These are phyloP conservation scores for Orcinus orca DNA, from an alignment of 2,113 vertebrate species.

Conservation along the genomic window DNA sequence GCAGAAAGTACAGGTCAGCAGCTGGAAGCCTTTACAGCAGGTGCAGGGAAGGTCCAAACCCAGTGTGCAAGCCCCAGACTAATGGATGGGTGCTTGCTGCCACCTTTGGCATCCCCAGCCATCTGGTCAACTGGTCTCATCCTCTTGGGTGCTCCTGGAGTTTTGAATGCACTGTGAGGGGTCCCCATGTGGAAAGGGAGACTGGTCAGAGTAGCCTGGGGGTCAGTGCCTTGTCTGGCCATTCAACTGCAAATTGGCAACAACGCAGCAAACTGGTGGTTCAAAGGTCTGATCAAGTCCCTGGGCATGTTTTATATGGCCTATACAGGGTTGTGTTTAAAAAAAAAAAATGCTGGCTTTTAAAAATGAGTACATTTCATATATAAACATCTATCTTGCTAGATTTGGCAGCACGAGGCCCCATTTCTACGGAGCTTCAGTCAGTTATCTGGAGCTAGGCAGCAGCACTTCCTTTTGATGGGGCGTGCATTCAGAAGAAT, in stretches of 20 bases:
- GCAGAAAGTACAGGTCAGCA: not conserved
- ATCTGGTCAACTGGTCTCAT: not conserved
- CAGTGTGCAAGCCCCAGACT: not conserved
- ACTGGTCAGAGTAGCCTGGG: not conserved
- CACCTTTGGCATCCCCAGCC: not conserved
- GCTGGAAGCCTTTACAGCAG: conserved; percentile 33
- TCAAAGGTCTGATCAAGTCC: not conserved
- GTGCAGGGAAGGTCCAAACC: not conserved
- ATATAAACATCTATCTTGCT: not conserved
- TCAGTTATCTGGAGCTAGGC: not conserved
- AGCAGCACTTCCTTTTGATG: not conserved
- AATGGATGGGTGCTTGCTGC: no score
- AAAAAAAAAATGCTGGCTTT: not conserved
- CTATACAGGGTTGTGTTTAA: not conserved
- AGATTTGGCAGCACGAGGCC: not conserved
- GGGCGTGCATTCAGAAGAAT: not conserved
- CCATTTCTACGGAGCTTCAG: not conserved
- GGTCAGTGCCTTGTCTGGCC: not conserved
- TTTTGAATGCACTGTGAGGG: not conserved
- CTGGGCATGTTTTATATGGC: not conserved
- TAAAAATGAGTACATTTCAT: not conserved
- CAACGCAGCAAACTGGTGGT: not conserved
- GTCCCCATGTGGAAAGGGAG: not conserved
- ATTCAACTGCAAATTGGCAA: not conserved
- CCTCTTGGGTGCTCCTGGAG: not conserved